phyloP scores from a whole-genome alignment of 2,888 invertebrate genomes.

The Onchidella celtica region DNA sequence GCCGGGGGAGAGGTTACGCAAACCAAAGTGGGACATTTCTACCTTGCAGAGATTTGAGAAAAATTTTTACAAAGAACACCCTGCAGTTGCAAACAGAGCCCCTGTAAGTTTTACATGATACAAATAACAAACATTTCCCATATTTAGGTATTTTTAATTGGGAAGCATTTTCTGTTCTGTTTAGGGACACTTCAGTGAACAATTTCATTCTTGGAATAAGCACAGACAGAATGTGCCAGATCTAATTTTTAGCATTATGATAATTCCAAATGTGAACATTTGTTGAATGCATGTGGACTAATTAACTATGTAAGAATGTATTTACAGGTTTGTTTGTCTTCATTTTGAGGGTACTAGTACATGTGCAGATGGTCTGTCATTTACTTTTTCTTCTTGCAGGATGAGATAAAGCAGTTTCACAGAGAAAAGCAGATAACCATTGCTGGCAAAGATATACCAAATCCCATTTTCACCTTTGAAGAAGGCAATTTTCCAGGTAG shows the following conservation, averaged over 20 bases:
- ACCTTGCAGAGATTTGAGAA: slow-evolving; percentile 92
- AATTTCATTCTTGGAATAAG: background rate
- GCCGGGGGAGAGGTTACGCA: slow-evolving; percentile 88
- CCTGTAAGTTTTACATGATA: slow-evolving; percentile 80
- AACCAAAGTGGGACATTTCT: slow-evolving; percentile 92
- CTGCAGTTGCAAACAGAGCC: slow-evolving; percentile 84
- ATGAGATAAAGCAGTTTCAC: slow-evolving; percentile 90
- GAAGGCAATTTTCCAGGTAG: slow-evolving; percentile 94
- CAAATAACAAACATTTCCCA: too few species aligned
- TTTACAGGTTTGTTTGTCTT: too few species aligned
- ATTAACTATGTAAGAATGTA: background rate
- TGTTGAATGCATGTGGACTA: too few species aligned
- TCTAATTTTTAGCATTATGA: too few species aligned
- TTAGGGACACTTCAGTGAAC: background rate
- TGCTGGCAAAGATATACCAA: slow-evolving; percentile 90
- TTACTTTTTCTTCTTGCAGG: slow-evolving; percentile 76
- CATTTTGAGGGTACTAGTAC: too few species aligned
- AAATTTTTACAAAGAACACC: slow-evolving; percentile 93
- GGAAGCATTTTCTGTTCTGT: background rate
- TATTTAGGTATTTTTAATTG: background rate
- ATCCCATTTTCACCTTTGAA: slow-evolving; percentile 93
- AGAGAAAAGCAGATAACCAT: slow-evolving; percentile 92
- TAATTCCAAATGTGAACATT: too few species aligned
- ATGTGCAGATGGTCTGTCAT: too few species aligned
- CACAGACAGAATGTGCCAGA: too few species aligned